Percentiles rank a stretch among this genome's conserved stretches.
Conservation (phyloP, 53 echinoderm and acorn worm genomes). For the Actinopyga echinites region DNA sequence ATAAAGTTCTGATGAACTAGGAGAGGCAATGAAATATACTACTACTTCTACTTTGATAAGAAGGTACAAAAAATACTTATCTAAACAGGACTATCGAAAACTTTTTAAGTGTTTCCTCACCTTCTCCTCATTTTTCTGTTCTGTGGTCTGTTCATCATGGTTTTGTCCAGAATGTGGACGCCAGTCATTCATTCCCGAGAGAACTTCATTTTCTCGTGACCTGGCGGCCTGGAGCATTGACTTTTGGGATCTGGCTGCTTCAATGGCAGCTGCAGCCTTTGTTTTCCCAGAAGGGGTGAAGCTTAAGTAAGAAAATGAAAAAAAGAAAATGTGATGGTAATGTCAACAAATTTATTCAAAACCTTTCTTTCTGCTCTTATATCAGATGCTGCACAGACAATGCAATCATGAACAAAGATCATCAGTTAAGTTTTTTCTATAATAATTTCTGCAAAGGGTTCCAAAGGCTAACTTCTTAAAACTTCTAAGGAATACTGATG, state of each 20-base stretch:
- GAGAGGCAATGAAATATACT: too few species aligned
- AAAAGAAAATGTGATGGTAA: background rate
- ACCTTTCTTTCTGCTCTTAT: background rate
- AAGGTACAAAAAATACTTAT: background rate
- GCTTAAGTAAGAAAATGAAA: conserved; percentile 46
- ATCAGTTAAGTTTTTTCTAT: too few species aligned
- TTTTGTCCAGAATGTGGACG: background rate
- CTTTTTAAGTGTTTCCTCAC: background rate
- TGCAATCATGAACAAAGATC: background rate
- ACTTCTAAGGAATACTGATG: too few species aligned
- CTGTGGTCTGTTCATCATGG: background rate
- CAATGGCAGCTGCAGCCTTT: conserved; percentile 87
- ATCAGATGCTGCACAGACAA: background rate
- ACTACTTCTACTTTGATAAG: too few species aligned
- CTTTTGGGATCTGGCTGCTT: conserved; percentile 89
- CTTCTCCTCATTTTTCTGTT: conserved; percentile 13
- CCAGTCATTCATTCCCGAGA: conserved; percentile 61
- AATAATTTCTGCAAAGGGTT: too few species aligned
- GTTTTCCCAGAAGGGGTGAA: conserved; percentile 82
- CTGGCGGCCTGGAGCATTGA: conserved; percentile 76
- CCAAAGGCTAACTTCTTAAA: too few species aligned
- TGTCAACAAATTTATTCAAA: background rate
- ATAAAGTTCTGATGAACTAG: too few species aligned
- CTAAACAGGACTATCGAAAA: background rate
- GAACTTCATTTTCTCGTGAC: conserved; percentile 73